Conservation (phyloP, 2,888 invertebrate genomes). For the Lasiommata megera region DNA sequence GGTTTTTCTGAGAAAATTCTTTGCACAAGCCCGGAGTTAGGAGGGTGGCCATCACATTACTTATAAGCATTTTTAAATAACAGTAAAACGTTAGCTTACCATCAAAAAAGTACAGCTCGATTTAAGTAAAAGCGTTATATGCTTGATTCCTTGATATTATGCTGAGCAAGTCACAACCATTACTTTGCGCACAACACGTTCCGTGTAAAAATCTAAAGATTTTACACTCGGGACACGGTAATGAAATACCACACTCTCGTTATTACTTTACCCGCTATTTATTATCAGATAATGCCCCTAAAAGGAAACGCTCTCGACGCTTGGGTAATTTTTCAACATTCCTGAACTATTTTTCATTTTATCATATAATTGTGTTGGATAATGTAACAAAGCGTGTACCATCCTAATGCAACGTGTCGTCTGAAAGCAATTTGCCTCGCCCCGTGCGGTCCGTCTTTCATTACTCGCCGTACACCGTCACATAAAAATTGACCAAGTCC, state of each 20-base stretch:
- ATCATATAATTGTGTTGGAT: conserved; percentile 30
- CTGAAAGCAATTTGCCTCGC: conserved; percentile 76
- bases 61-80: too few relatives aligned
- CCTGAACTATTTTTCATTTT: conserved; percentile 26
- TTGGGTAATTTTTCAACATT: conserved; percentile 20
- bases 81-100: too few relatives aligned
- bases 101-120: too few relatives aligned
- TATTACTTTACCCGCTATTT: conserved; percentile 1
- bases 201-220: neutral
- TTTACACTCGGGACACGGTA: neutral
- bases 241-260: neutral
- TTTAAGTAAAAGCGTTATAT: too few relatives aligned
- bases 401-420: conserved; percentile 73
- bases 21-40: too few relatives aligned
- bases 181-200: neutral
- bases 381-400: conserved; percentile 33
- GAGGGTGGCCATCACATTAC: too few relatives aligned
- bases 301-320: conserved; percentile 1
- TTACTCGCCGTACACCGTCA: conserved; percentile 47
- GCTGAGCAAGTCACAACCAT: too few relatives aligned
- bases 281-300: conserved; percentile 2
- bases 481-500: conserved; percentile 9
- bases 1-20: too few relatives aligned
- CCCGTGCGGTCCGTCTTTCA: conserved; percentile 70
- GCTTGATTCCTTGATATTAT: too few relatives aligned